Evolutionary conservation across 2,113 vertebrate species (phyloP).

Genomic region (Oreochromis aureus): DNA sequence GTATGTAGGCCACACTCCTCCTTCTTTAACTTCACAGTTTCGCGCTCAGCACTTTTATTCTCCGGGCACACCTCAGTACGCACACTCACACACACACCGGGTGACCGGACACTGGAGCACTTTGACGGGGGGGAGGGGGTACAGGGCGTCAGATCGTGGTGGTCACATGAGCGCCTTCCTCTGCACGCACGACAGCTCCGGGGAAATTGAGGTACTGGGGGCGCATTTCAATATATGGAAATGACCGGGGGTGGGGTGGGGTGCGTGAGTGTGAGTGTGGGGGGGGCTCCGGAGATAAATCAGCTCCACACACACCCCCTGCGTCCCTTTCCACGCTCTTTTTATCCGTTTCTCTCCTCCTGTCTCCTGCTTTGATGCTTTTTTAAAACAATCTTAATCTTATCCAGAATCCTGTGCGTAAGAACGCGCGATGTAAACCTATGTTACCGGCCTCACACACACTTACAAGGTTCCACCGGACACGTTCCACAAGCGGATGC

Average conservation of each 20-base stretch:
- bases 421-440: neutral
- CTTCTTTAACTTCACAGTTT: no score
- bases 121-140: neutral
- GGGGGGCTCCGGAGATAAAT: slow-evolving; percentile 75
- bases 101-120: neutral
- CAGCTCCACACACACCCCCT: slow-evolving; percentile 64
- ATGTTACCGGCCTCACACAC: neutral
- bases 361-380: neutral
- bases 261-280: neutral
- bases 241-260: slow-evolving; percentile 73
- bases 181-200: slow-evolving; percentile 67
- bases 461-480: neutral
- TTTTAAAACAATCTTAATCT: neutral
- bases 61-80: no score
- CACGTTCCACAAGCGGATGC: neutral
- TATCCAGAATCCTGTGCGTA: neutral
- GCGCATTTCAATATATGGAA: slow-evolving; percentile 83
- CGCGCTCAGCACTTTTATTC: no score
- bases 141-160: slow-evolving; percentile 9
- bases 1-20: no score
- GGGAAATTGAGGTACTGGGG: slow-evolving; percentile 81
- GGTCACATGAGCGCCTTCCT: slow-evolving; percentile 70
- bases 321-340: neutral
- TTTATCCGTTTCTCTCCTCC: slow-evolving; percentile 21
- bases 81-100: neutral